These are phyloP conservation scores for Drosophila sp. DNA, from an alignment of 1,140 invertebrate species.

Conservation along the genomic window DNA sequence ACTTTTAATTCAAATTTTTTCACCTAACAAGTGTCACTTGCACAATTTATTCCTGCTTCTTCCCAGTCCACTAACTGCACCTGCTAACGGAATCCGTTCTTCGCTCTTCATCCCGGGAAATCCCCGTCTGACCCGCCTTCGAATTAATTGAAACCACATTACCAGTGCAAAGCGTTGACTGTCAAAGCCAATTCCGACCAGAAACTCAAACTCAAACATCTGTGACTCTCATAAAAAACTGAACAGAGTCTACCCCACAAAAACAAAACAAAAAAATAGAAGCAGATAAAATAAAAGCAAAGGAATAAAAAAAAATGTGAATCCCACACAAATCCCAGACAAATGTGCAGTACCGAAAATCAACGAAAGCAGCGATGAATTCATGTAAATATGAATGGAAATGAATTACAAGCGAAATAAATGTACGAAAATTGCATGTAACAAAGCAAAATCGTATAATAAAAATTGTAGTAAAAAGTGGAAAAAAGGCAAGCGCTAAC, in stretches of 20 bases:
- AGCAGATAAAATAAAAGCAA: slow-evolving; percentile 23
- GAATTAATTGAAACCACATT: slow-evolving; percentile 79
- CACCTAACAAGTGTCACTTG: background rate
- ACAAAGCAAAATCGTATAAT: slow-evolving; percentile 66
- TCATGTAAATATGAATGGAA: slow-evolving; percentile 81
- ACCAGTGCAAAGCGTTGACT: slow-evolving; percentile 65
- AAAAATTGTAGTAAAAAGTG: slow-evolving; percentile 56
- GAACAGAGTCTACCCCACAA: slow-evolving; percentile 11
- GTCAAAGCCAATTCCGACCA: slow-evolving; percentile 55
- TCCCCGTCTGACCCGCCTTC: slow-evolving; percentile 54
- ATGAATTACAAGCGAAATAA: slow-evolving; percentile 82
- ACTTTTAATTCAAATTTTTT: too few species aligned
- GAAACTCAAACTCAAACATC: slow-evolving; percentile 55
- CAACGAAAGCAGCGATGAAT: slow-evolving; percentile 53
- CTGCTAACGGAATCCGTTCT: slow-evolving; percentile 21
- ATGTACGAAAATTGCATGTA: slow-evolving; percentile 73
- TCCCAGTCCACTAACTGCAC: slow-evolving; percentile 8
- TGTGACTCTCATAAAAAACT: slow-evolving; percentile 64
- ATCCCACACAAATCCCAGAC: slow-evolving; percentile 75
- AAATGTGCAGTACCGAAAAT: slow-evolving; percentile 59
- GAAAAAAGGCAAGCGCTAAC: slow-evolving; percentile 30
- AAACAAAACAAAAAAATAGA: slow-evolving; percentile 20
- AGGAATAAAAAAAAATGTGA: slow-evolving; percentile 35
- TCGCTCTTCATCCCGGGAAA: slow-evolving; percentile 10
- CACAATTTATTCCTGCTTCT: background rate